A percentile compares a stretch with the other conserved stretches of the same genome.
phyloP scores from a whole-genome alignment of 2,113 vertebrate species.

The Lophura nycthemera region DNA sequence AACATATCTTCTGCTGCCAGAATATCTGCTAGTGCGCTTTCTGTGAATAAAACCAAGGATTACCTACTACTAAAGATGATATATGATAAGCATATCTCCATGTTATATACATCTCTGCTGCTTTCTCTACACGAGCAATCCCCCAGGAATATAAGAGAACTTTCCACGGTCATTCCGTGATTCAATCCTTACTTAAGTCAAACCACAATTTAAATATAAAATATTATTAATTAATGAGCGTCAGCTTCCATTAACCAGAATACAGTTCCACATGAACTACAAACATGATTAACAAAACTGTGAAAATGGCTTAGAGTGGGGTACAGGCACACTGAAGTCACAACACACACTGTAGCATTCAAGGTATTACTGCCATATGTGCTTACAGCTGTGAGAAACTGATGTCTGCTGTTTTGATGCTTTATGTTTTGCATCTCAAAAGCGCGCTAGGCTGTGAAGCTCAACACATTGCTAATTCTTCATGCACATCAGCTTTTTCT shows the following conservation, averaged over 20 bases:
- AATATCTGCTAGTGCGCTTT: background rate
- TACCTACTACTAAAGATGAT: background rate
- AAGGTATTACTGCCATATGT: background rate
- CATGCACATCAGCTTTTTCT: background rate
- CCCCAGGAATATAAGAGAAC: background rate
- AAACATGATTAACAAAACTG: accelerated
- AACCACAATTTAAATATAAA: background rate
- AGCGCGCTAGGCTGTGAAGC: background rate
- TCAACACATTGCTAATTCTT: background rate
- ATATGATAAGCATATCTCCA: background rate
- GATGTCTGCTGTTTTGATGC: background rate
- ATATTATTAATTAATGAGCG: background rate
- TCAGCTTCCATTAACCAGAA: background rate
- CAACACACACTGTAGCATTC: background rate
- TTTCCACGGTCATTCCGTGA: background rate
- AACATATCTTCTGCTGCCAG: background rate
- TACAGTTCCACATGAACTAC: background rate
- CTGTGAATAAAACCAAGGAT: background rate
- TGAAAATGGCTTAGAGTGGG: background rate
- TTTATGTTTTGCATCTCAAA: background rate
- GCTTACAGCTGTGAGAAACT: conserved; percentile 2
- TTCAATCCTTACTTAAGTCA: background rate
- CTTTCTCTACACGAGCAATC: background rate
- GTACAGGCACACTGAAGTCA: background rate
- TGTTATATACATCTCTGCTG: background rate